phyloP scores from a whole-genome alignment of 2,888 invertebrate genomes.

The Rhingia campestris region DNA sequence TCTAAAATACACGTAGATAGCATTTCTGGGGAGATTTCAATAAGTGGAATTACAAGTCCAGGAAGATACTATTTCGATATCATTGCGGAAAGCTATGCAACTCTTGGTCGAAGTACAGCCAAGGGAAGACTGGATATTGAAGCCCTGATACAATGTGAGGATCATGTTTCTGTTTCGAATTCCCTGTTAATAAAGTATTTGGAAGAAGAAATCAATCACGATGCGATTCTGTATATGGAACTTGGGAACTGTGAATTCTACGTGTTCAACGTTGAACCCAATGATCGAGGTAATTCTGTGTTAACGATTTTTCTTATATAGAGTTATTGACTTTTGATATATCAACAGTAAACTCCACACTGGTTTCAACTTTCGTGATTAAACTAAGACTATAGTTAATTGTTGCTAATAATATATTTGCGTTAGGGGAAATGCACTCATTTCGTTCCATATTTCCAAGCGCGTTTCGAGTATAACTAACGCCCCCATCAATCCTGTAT shows the following conservation, averaged over 20 bases:
- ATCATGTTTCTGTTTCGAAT: slow-evolving; percentile 71
- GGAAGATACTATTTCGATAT: slow-evolving; percentile 75
- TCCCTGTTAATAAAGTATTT: slow-evolving; percentile 75
- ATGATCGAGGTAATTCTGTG: slow-evolving; percentile 74
- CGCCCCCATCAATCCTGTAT: too few species aligned
- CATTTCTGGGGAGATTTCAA: slow-evolving; percentile 72
- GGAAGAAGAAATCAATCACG: slow-evolving; percentile 75
- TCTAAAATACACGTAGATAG: slow-evolving; percentile 67
- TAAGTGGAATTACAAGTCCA: slow-evolving; percentile 71
- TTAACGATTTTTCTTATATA: too few species aligned
- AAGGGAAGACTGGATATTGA: slow-evolving; percentile 72
- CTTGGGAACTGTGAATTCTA: slow-evolving; percentile 75
- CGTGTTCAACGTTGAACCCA: slow-evolving; percentile 74
- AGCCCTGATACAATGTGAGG: slow-evolving; percentile 71
- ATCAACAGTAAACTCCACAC: too few species aligned
- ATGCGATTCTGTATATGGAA: slow-evolving; percentile 71
- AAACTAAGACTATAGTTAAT: too few species aligned
- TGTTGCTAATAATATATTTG: too few species aligned
- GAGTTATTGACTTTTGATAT: too few species aligned
- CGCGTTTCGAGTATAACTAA: too few species aligned
- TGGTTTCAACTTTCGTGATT: too few species aligned
- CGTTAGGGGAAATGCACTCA: too few species aligned
- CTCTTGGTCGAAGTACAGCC: slow-evolving; percentile 52
- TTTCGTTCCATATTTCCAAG: too few species aligned
- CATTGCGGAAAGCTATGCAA: slow-evolving; percentile 70